Evolutionary conservation across 2,113 vertebrate species (phyloP).

Genomic region (Chamaea fasciata): DNA sequence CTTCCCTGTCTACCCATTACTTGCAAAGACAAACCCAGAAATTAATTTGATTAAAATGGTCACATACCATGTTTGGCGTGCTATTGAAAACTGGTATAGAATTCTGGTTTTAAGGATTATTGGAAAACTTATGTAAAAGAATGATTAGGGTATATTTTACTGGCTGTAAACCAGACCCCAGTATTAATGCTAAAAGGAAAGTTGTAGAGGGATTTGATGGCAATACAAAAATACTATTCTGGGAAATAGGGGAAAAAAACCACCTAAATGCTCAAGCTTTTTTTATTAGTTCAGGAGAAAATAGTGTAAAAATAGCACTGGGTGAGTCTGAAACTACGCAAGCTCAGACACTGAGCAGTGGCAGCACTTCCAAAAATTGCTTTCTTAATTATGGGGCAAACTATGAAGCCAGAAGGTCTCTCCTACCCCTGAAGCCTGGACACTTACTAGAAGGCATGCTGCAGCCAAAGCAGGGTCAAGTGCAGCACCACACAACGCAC

Average conservation of each 20-base stretch:
- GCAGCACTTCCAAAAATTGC: neutral
- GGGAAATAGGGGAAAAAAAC: neutral
- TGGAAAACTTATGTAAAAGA: neutral
- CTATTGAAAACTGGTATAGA: neutral
- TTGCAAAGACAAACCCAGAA: neutral
- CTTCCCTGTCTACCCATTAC: neutral
- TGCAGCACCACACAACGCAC: rapidly evolving
- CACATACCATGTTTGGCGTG: neutral
- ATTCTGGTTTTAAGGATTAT: neutral
- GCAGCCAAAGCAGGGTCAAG: neutral
- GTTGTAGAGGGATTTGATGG: neutral
- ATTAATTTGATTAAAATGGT: neutral
- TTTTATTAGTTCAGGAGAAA: neutral
- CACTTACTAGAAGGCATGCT: neutral
- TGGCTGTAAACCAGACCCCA: neutral
- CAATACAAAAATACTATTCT: neutral
- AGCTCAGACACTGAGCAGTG: neutral
- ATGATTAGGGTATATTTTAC: neutral
- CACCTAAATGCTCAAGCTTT: neutral
- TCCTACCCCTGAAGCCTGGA: neutral
- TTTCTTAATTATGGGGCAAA: neutral
- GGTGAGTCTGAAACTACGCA: neutral
- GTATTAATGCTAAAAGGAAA: neutral
- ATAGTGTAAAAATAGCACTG: neutral
- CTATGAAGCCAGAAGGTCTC: neutral